Base-by-base conservation (phyloP, 2,888 invertebrate genomes). In the Cephalotes varians region DNA sequence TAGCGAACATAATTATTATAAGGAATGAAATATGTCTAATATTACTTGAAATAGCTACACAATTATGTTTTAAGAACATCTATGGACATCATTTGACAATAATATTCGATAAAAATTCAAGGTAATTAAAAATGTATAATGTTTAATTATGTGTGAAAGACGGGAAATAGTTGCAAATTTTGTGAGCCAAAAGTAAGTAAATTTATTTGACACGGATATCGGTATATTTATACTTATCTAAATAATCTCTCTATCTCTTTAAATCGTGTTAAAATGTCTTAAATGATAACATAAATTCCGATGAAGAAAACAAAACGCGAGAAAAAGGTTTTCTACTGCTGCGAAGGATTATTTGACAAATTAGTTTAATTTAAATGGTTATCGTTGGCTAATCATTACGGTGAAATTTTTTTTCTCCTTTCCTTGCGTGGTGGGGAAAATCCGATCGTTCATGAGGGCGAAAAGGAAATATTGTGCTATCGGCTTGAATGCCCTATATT, bases 401-500 rank as follows among this genome's bases (percentile, higher is more conserved):
- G 15, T 12, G 3, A 44, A 56, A 21, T n/a, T 25, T n/a, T 34
- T 31, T 28, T 28, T 18, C 15, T 54, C 10, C 12, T 69, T 64
- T 74, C 10, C 18, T 25, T 21, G 2, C 56, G 25, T 54, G 54
- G 47, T 21, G 71, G 28, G 37, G 76, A 84, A 73, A 79, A 51
- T 51, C 65, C 69, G 73, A 83, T 76, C 74, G 77, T 21, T 25
- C 58, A 64, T 72, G 60, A 73, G 21, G 28, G 51, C n/a, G n/a
- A 49, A 71, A 65, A 44, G 77, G 87, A 84, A 89, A 92, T 91
- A 91, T 91, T 85, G 93, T 90, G 34, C 93, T 92, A 93, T 94
- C 94, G 88, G 93, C 93, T 94, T 93, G 91, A 94, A 94, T 92
- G 93, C 88, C 91, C 93, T 90, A 92, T 91, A 93, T 93, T 94